Evolutionary conservation across 2,797 vertebrate species (phyloP).

Genomic region (Dallia pectoralis): DNA sequence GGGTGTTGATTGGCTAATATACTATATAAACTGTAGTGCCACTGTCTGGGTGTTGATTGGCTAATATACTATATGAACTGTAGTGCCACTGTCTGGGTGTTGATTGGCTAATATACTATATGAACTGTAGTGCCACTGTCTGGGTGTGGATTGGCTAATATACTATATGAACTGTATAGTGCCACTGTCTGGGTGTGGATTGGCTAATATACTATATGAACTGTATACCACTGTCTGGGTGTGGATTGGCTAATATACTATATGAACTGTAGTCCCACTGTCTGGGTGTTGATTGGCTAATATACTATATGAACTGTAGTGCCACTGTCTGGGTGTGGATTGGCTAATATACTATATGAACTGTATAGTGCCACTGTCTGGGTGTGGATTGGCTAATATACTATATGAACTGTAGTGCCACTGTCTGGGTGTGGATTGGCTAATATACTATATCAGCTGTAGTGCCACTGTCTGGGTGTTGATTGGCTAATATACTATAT

Average conservation of each 20-base stretch:
- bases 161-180: no score
- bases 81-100: conserved; percentile 31
- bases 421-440: conserved; percentile 43
- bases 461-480: conserved; percentile 33
- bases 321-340: conserved; percentile 41
- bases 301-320: conserved; percentile 7
- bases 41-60: conserved; percentile 44
- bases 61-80: conserved; percentile 28
- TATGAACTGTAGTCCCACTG: conserved; percentile 7
- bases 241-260: conserved; percentile 45
- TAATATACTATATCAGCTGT: no score
- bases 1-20: conserved; percentile 47
- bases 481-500: conserved; percentile 43
- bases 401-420: conserved; percentile 5
- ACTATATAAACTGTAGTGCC: not conserved
- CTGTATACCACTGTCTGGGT: conserved; percentile 29
- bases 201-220: conserved; percentile 30
- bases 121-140: conserved; percentile 10
- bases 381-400: conserved; percentile 47
- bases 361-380: conserved; percentile 17
- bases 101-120: conserved; percentile 46
- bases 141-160: conserved; percentile 47
- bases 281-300: conserved; percentile 46
- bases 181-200: conserved; percentile 41
- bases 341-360: no score